Evolutionary conservation across 2,113 vertebrate genomes (phyloP), one percentile per base, ranked within the genome.

Genomic region (Oryzias woworae): DNA sequence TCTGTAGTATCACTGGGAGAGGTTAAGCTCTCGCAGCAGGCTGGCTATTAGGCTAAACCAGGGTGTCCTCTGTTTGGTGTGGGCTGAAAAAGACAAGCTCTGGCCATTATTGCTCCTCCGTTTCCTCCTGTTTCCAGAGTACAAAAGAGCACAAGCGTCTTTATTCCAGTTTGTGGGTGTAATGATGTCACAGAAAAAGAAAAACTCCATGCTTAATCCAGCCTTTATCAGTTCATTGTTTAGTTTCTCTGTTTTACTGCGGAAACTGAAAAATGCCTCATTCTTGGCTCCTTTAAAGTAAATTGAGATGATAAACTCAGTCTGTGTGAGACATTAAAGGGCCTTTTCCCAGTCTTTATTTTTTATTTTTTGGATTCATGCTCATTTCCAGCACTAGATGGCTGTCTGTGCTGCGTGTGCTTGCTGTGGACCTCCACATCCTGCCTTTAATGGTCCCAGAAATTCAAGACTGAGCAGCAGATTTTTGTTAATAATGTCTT

Each of bases 401-500:
- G 85, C 86, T 83, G 77, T 86, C 71, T 84, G 73, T 75, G 75
- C 88, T 85, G 66, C 14, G 68, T 45, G 4, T 79, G 81, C 73
- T 8, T 2, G 49, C 51, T 12, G 5, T 36, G 60, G 76, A 65
- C 44, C 58, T 83, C 62, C 7, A 47, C 57, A 5, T 15, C 55
- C 61, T 71, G 64, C 78, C 73, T 54, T 68, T 56, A 63, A 74
- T 72, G 68, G 72, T 58, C 84, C 73, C 64, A 61, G 67, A 80
- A 82, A 78, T 67, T 78, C 77, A 77, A 77, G 64, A 68, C 84
- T 78, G 77, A 83, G 75, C 77, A 66, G 60, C 83, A 63, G 70
- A 80, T 78, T 80, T 89, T 77, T 83, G 83, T 78, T 86, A 77
- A 86, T 90, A 90, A 91, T 90, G 70, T 82, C 83, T 74, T 63